Percentiles rank a stretch among this genome's conserved stretches.
phyloP scores from a whole-genome alignment of 1,140 invertebrate genomes.

The Drosophila trapezifrons region DNA sequence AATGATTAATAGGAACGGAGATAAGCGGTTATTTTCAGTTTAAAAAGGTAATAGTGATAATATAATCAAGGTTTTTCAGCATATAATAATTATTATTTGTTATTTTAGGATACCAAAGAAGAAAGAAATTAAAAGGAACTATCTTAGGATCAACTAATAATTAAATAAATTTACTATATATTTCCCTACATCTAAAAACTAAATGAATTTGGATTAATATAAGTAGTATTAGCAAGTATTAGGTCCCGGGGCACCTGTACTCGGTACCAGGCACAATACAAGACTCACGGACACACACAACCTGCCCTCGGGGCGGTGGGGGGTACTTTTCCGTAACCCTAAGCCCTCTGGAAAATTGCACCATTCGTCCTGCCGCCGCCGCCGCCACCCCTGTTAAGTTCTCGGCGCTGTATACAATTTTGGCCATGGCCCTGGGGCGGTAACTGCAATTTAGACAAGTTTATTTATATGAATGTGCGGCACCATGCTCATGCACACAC shows the following conservation, averaged over 20 bases:
- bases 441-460: constrained; percentile 51
- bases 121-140: no score
- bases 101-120: no score
- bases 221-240: not conserved
- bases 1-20: no score
- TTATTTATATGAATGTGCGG: constrained; percentile 45
- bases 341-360: constrained; percentile 6
- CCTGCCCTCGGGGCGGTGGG: no score
- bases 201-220: no score
- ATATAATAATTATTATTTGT: no score
- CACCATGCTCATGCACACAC: not conserved
- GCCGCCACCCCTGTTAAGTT: not conserved
- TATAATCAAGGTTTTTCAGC: no score
- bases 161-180: no score
- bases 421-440: constrained; percentile 46
- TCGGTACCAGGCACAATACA: not conserved
- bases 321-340: not conserved
- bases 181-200: no score
- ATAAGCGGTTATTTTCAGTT: no score
- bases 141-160: no score
- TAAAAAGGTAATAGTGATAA: no score
- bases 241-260: not conserved
- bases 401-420: constrained; percentile 41
- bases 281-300: not conserved
- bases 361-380: not conserved